A percentile compares a stretch with the other conserved stretches of the same genome.
phyloP scores from a whole-genome alignment of 2,797 vertebrate species.

The Myripristis jacobus region DNA sequence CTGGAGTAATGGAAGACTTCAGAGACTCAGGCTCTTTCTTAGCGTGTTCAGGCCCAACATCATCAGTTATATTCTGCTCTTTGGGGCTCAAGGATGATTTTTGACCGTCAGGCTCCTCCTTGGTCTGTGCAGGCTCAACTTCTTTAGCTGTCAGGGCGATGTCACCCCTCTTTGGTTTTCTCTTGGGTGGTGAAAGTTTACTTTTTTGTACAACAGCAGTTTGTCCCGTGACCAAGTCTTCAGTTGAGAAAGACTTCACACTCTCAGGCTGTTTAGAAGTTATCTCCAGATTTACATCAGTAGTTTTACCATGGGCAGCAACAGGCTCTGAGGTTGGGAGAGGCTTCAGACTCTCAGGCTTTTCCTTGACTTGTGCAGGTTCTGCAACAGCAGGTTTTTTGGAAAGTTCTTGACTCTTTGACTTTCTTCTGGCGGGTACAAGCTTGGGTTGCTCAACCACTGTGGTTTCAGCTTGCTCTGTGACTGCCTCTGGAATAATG shows the following conservation, averaged over 20 bases:
- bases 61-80: background rate
- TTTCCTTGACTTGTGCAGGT: background rate
- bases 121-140: too few species aligned
- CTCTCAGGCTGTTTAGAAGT: too few species aligned
- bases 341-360: too few species aligned
- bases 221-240: too few species aligned
- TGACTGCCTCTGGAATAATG: background rate
- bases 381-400: background rate
- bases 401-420: background rate
- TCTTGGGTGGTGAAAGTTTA: too few species aligned
- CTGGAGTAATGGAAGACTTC: background rate
- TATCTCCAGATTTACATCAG: too few species aligned
- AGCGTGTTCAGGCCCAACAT: background rate
- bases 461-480: constrained; percentile 2
- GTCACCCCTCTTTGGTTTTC: too few species aligned
- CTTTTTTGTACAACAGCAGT: too few species aligned
- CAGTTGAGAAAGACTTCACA: too few species aligned
- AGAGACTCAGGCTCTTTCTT: background rate
- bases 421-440: constrained; percentile 28
- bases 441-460: constrained; percentile 4
- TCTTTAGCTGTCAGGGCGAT: too few species aligned
- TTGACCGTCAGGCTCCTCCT: background rate
- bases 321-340: too few species aligned
- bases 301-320: too few species aligned
- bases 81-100: background rate